Base-by-base conservation (phyloP, 2,888 invertebrate species). In the Drosophila imparisetae region DNA sequence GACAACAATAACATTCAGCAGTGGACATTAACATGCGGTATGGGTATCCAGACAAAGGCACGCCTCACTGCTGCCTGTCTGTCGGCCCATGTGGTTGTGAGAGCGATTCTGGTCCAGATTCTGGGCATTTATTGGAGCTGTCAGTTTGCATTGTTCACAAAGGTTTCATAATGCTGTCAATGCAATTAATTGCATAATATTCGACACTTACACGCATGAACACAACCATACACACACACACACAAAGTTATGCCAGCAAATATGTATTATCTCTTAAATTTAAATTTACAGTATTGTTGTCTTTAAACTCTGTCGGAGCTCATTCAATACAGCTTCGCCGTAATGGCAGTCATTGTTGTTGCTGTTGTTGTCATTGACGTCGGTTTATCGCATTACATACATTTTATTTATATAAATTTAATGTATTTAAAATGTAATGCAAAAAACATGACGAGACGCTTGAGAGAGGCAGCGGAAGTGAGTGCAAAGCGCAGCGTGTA, bases 111-210 rank as follows among this genome's bases (percentile, higher is more conserved):
- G 45, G 50, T 58, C 58, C 76, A 59, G 59, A 67, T 80, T 67
- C 80, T 72, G 72, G 65, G 72, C 81, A 79, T 82, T 78, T 85
- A 83, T 81, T 71, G 74, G 57, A 75, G 67, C 90, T 90, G 89
- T 90, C 89, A 86, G 73, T 55, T 79, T 81, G 79, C 64, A 88
- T 90, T 88, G 81, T 73, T 74, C 72, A 74, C 79, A 79, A 81
- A 80, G 75, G 83, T 81, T 78, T 90, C 86, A 90, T 86, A 85
- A 88, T 90, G 89, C 83, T 86, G 89, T 86, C 86, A 86, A 81
- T 86, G 89, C 83, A 86, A 86, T 86, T 86, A 86, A 86, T 88
- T 90, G 83, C 89, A 90, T 77, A 81, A 90, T 81, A 77, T 79
- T 69, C 67, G 64, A 78, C 45, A 68, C 65, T 55, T 65, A 65